These are phyloP conservation scores for Mallotus villosus DNA, from an alignment of 2,797 vertebrate species.

Conservation along the genomic window DNA sequence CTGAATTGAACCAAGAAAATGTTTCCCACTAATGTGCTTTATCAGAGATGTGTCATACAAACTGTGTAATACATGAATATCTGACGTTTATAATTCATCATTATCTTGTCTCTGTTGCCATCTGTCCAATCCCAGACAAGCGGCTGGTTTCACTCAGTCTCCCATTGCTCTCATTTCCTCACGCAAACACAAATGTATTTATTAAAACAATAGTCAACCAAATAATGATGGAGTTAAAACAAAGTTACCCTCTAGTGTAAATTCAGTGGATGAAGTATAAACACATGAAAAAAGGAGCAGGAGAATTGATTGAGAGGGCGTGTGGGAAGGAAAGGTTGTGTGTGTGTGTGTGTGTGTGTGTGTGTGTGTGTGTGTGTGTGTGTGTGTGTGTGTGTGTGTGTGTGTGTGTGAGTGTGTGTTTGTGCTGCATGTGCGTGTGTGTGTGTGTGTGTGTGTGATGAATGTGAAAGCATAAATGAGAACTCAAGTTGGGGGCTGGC, in stretches of 20 bases:
- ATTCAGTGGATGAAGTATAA: conserved; percentile 41
- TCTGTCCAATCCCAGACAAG: conserved; percentile 38
- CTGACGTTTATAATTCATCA: no score
- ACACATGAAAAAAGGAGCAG: conserved; percentile 20
- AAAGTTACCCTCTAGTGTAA: conserved; percentile 37
- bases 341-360: conserved; percentile 15
- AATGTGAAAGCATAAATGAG: no score
- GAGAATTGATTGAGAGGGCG: conserved; percentile 26
- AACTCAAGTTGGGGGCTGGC: not conserved
- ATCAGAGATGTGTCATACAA: no score
- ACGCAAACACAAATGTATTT: conserved; percentile 27
- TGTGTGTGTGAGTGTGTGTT: conserved; percentile 15
- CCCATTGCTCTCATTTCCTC: conserved; percentile 25
- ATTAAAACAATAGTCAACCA: conserved; percentile 33
- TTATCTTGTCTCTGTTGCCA: no score
- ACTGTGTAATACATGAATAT: no score
- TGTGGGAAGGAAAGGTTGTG: conserved; percentile 5
- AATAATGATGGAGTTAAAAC: conserved; percentile 55
- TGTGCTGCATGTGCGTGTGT: no score
- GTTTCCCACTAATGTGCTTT: no score
- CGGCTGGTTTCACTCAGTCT: conserved; percentile 7
- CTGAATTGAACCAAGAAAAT: no score
- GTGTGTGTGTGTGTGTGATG: not conserved
- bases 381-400: conserved; percentile 3
- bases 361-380: conserved; percentile 15